phyloP scores from a whole-genome alignment of 2,888 invertebrate species.

The Euclidia mi region DNA sequence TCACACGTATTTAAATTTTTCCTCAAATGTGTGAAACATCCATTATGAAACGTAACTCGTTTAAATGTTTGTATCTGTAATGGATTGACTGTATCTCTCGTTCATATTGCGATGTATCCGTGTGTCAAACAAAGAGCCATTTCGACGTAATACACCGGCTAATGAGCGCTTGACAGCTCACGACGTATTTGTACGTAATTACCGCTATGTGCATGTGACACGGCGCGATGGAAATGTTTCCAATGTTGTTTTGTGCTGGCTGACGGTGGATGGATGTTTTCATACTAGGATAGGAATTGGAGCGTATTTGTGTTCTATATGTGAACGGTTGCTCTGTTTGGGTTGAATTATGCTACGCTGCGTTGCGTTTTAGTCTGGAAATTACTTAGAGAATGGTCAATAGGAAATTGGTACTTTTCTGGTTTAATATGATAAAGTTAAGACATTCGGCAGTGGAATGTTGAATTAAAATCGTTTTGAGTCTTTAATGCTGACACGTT shows the following conservation, averaged over 20 bases:
- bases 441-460: too few species aligned
- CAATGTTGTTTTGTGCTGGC: conserved; percentile 1
- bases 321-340: too few species aligned
- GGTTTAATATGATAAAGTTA: too few species aligned
- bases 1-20: too few species aligned
- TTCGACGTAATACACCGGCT: conserved; percentile 23
- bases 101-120: conserved; percentile 2
- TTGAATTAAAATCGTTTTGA: too few species aligned
- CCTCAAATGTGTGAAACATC: background rate
- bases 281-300: background rate
- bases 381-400: too few species aligned
- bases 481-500: too few species aligned
- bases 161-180: conserved; percentile 38
- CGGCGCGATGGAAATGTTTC: conserved; percentile 20
- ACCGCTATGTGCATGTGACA: conserved; percentile 32
- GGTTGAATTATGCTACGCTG: too few species aligned
- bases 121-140: conserved; percentile 15
- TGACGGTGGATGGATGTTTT: background rate
- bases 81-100: background rate
- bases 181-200: conserved; percentile 30
- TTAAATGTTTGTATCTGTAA: background rate
- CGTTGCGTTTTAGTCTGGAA: too few species aligned
- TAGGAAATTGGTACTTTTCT: too few species aligned
- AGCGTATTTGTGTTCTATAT: background rate
- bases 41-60: background rate